Conservation (phyloP, 2,888 invertebrate species). For the Drosophila histrio region DNA sequence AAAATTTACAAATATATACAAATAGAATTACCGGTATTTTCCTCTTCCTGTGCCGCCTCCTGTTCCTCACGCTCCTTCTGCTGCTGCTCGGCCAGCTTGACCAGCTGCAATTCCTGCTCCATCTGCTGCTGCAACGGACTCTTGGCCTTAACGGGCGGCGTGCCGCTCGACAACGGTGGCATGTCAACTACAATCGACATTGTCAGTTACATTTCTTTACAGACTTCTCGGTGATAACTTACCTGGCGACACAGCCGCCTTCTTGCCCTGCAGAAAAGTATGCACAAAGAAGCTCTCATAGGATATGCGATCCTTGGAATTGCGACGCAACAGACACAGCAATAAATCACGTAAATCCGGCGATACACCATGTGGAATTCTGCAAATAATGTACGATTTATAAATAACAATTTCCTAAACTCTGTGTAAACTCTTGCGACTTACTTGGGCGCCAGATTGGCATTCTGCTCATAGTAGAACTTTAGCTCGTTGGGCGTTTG, state of each 20-base stretch:
- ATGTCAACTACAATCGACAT: conserved; percentile 77
- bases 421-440: conserved; percentile 59
- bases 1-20: background rate
- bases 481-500: conserved; percentile 98
- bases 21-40: conserved; percentile 67
- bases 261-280: conserved; percentile 91
- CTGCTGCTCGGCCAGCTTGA: conserved; percentile 66
- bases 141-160: conserved; percentile 84
- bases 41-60: conserved; percentile 70
- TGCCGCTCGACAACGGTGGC: conserved; percentile 77
- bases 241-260: conserved; percentile 85
- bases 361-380: conserved; percentile 97
- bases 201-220: background rate
- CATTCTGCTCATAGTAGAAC: conserved; percentile 97
- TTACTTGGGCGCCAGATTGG: conserved; percentile 94
- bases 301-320: conserved; percentile 97
- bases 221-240: conserved; percentile 21
- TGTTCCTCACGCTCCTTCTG: conserved; percentile 67
- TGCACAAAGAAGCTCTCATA: conserved; percentile 98
- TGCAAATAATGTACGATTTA: conserved; percentile 81
- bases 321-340: conserved; percentile 93
- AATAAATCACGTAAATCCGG: conserved; percentile 94
- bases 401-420: background rate
- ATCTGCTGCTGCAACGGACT: conserved; percentile 85
- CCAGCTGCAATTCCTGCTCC: conserved; percentile 81